Evolutionary conservation across 1,140 invertebrate genomes (phyloP), one percentile per base, ranked within the genome.

Genomic region (Temnothorax curvispinosus): DNA sequence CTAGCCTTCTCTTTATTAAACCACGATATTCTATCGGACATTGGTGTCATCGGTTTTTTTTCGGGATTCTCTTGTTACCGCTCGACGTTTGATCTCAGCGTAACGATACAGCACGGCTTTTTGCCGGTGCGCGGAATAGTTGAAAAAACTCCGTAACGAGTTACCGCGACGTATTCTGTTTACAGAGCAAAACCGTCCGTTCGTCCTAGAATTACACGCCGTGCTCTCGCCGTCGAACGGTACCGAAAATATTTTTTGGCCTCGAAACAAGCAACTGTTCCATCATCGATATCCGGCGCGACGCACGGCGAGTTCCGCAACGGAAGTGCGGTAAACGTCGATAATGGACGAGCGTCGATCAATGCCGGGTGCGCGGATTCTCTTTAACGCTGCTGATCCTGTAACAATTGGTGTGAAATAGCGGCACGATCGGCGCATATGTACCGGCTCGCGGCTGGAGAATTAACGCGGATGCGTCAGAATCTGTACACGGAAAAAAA

Each of bases 291-390:
- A 65, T 58, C 50, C 52, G 65, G 41, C 38, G 56, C n/a, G 38
- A 27, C 7, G 54, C 38, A 41, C 21, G 11, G 38, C 27, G 47
- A 75, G 80, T 85, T 77, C 50, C 58, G 87, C 13, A 41, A 15
- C 84, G 88, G 88, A 84, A 89, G 74, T 44, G 67, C 75, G n/a
- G 50, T 77, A 74, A 87, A 89, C 74, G 85, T 87, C 74, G 85
- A 89, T 90, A 87, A 90, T 90, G 78, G 84, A 44, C n/a, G 74
- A 54, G 72, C 65, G 72, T 87, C 89, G 85, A 90, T 90, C 88
- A 89, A 77, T 58, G 88, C 56, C 77, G 77, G 47, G 18, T 56
- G 75, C 71, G 60, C 76, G 62, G 54, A 90, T 87, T 67, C 78
- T 89, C 82, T 87, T 89, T 86, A 89, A 81, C 60, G 32, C 35